Evolutionary conservation across 2,888 invertebrate genomes (phyloP), one percentile per base, ranked within the genome.

Genomic region (Acanthococcus lagerstroemiae): DNA sequence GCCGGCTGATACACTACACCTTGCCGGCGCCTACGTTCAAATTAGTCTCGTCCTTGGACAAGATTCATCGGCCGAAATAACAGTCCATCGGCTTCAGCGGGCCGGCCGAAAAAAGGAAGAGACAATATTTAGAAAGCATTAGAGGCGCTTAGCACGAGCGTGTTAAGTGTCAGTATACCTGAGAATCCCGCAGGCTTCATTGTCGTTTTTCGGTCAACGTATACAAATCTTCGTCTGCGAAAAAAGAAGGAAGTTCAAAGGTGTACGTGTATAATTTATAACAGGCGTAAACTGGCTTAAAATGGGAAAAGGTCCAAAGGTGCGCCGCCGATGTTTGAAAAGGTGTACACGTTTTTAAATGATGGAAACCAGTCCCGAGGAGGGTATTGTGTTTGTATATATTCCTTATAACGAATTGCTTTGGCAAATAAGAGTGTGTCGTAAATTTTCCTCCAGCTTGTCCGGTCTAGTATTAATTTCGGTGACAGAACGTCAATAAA

Each of bases 391-490:
- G 15, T 52, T 15, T 22, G 22, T 52, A 21, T 21, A 52, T 5
- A 52, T 15, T 17, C 46, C 46, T 45, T 45, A 19, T 12, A 24
- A 52, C 52, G 52, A 52, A 52, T 52, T 17, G 52, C 52, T 52
- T 52, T 52, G 52, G 21, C 24, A 52, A 52, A 52, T 22, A 52
- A 37, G 12, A 37, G 12, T 9, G 37, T 37, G n/a, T 37, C 12
- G 37, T 37, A 37, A 37, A 37, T 37, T 15, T 37, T n/a, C 37
- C 12, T 37, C n/a, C 37, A n/a, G 37, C 37, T 37, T 37, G 37
- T 37, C n/a, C 12, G 37, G n/a, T n/a, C 37, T n/a, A 9, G 21
- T 52, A 52, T 52, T 52, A 52, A 52, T 52, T 19, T 52, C 52
- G 24, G 15, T 45, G 46, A 45, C 46, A 45, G 15, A 45, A 45